phyloP scores from a whole-genome alignment of 2,888 invertebrate genomes.

The Heterodera filipjevi region DNA sequence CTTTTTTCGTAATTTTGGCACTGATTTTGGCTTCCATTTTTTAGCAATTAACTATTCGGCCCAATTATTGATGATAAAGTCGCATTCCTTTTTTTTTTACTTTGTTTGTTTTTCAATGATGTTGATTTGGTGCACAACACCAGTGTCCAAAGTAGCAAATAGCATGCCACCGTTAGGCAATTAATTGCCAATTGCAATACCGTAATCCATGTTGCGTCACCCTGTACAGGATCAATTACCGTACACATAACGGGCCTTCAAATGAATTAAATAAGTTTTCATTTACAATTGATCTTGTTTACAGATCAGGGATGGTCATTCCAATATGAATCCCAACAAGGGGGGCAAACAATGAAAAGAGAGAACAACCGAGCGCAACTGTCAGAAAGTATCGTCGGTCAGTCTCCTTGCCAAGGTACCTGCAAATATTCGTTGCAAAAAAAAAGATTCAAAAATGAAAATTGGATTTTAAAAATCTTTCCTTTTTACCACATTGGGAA shows the following conservation, averaged over 20 bases:
- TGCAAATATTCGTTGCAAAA: no score
- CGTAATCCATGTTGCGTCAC: neutral
- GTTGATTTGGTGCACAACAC: constrained; percentile 15
- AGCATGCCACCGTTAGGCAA: constrained; percentile 4
- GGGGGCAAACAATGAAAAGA: constrained; percentile 9
- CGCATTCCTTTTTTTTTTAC: no score
- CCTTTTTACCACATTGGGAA: constrained; percentile 21
- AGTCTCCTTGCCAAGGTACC: constrained; percentile 2
- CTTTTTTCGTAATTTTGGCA: no score
- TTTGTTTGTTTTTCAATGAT: constrained; percentile 26
- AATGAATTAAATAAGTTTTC: no score
- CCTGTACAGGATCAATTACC: constrained; percentile 8
- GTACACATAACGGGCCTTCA: constrained; percentile 20
- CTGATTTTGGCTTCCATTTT: no score
- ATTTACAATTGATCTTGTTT: no score
- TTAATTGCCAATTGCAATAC: constrained; percentile 6
- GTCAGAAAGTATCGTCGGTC: neutral
- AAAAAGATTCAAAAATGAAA: no score
- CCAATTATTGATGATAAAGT: no score
- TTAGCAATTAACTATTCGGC: no score
- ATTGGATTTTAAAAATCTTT: no score
- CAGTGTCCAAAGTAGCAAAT: constrained; percentile 13
- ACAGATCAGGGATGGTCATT: neutral
- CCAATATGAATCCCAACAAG: neutral
- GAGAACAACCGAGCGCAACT: neutral